A percentile compares a stretch with the other conserved stretches of the same genome.
Conservation (phyloP, 2,797 vertebrate species). For the Fistularia commersonii region DNA sequence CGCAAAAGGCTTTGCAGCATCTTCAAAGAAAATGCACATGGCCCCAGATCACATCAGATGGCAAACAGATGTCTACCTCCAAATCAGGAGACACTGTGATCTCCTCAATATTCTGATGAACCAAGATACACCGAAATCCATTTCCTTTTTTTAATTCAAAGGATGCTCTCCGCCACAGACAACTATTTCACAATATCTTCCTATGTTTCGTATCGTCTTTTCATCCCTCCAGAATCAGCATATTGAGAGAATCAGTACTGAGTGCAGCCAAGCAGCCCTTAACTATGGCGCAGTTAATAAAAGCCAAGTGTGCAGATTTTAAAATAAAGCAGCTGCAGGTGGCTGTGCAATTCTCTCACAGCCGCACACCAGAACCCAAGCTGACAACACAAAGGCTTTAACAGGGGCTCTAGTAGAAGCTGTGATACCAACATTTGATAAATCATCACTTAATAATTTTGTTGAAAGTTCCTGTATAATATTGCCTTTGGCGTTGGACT, state of each 20-base stretch:
- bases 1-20: too few species aligned
- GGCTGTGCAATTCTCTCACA: neutral
- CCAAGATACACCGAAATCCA: too few species aligned
- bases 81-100: too few species aligned
- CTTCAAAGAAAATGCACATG: too few species aligned
- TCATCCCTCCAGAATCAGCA: constrained; percentile 12
- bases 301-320: constrained; percentile 12
- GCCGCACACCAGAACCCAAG: constrained; percentile 11
- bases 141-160: too few species aligned
- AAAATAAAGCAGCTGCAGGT: constrained; percentile 30
- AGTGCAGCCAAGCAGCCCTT: too few species aligned
- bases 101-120: too few species aligned
- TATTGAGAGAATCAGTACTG: constrained; percentile 1
- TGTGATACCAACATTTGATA: constrained; percentile 10
- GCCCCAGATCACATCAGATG: too few species aligned
- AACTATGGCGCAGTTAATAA: constrained; percentile 4
- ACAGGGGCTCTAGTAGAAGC: too few species aligned
- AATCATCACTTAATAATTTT: constrained; percentile 19
- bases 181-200: too few species aligned
- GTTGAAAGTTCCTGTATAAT: constrained; percentile 1
- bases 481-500: neutral
- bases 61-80: too few species aligned
- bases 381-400: constrained; percentile 20
- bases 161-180: too few species aligned
- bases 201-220: neutral